Evolutionary conservation across 2,888 invertebrate genomes (phyloP).

Genomic region (Lasioglossum malachurum): DNA sequence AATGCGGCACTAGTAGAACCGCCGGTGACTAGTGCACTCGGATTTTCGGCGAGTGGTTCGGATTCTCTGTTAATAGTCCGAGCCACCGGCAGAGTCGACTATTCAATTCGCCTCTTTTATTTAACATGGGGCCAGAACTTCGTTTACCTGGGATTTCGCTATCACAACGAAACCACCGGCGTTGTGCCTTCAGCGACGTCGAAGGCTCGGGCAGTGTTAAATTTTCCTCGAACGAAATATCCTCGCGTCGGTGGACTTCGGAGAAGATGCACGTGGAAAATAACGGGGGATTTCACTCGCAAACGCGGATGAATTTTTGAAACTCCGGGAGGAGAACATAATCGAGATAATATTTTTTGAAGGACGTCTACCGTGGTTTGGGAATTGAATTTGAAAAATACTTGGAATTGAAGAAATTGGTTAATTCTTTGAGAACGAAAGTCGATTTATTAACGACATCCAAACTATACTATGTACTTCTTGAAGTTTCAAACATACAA

Average conservation of each 20-base stretch:
- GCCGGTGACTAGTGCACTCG: conserved; percentile 37
- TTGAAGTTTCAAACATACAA: too few species aligned
- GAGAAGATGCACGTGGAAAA: neutral
- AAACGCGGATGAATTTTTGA: neutral
- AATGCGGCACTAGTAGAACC: conserved; percentile 57
- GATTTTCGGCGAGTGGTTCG: conserved; percentile 61
- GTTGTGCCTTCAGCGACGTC: neutral
- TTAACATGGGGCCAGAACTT: neutral
- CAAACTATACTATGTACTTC: too few species aligned
- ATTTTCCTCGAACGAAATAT: conserved; percentile 2
- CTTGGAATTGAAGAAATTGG: neutral
- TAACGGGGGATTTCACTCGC: neutral
- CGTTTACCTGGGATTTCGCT: neutral
- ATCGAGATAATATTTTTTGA: neutral
- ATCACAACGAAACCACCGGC: neutral
- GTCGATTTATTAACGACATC: too few species aligned
- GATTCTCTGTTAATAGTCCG: conserved; percentile 54
- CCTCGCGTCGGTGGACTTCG: neutral
- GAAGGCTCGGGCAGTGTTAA: neutral
- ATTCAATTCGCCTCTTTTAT: conserved; percentile 36
- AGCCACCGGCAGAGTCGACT: conserved; percentile 26
- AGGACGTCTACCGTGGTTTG: neutral
- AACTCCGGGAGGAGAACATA: neutral
- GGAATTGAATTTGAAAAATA: neutral
- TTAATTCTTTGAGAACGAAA: too few species aligned